These are phyloP conservation scores for Geotrupes spiniger DNA, from an alignment of 2,888 invertebrate species.

Conservation along the genomic window DNA sequence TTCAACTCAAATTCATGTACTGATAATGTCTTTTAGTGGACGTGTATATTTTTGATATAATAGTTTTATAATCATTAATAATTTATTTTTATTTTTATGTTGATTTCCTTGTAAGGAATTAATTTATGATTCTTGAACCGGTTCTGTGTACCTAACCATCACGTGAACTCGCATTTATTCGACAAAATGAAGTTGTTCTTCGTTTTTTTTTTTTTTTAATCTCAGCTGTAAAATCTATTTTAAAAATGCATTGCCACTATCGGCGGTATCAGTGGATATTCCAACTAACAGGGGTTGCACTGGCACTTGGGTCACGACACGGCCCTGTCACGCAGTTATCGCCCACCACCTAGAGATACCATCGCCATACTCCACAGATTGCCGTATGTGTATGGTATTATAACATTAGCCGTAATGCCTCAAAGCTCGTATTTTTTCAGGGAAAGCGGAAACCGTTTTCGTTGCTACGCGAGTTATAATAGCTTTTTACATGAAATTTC, in stretches of 20 bases:
- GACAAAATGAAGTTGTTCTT: slow-evolving; percentile 18
- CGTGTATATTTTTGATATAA: no score
- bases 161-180: slow-evolving; percentile 4
- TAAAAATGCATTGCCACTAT: slow-evolving; percentile 25
- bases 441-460: slow-evolving; percentile 5
- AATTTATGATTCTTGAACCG: no score
- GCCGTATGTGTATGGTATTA: slow-evolving; percentile 4
- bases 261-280: slow-evolving; percentile 13
- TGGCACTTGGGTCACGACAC: slow-evolving; percentile 27
- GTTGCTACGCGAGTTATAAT: slow-evolving; percentile 3
- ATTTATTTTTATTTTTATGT: no score
- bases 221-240: slow-evolving; percentile 17
- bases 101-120: no score
- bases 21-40: no score
- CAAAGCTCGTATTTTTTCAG: slow-evolving; percentile 3
- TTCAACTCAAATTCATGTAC: no score
- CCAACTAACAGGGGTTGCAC: slow-evolving; percentile 22
- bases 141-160: not conserved
- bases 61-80: no score
- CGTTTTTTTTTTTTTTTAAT: slow-evolving; percentile 14
- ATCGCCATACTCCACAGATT: slow-evolving; percentile 3
- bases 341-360: not conserved
- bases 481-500: slow-evolving; percentile 7
- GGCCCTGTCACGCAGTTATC: slow-evolving; percentile 17
- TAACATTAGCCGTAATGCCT: slow-evolving; percentile 9